A percentile compares a stretch with the other conserved stretches of the same genome.
Conservation (phyloP, 1,140 invertebrate species). For the Cyphomyrmex costatus region DNA sequence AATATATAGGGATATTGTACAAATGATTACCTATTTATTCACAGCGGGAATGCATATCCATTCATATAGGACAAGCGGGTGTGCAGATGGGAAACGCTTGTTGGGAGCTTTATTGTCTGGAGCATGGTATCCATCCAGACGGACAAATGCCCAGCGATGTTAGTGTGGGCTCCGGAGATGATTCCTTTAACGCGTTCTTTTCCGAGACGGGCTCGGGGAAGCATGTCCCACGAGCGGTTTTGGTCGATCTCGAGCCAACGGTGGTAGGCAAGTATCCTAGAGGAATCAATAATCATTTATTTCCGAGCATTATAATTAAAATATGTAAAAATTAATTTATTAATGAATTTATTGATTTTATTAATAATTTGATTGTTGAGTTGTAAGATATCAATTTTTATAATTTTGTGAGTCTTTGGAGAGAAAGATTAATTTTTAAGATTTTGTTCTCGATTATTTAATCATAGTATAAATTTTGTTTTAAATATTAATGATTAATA, state of each 20-base stretch:
- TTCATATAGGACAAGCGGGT: slow-evolving; percentile 91
- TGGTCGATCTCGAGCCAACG: slow-evolving; percentile 90
- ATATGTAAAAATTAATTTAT: slow-evolving; percentile 9
- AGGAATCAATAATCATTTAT: background rate
- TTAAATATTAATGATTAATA: background rate
- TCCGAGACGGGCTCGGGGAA: slow-evolving; percentile 88
- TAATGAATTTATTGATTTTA: background rate
- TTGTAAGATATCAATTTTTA: background rate
- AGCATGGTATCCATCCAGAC: slow-evolving; percentile 90
- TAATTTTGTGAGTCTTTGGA: slow-evolving; percentile 1
- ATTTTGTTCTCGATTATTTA: too few species aligned
- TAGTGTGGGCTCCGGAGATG: slow-evolving; percentile 85
- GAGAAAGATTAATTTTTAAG: too few species aligned
- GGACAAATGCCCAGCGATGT: slow-evolving; percentile 86
- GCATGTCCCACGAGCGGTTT: slow-evolving; percentile 89
- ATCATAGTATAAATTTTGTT: background rate
- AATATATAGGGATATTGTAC: background rate
- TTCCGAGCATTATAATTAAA: background rate
- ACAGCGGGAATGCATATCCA: slow-evolving; percentile 88
- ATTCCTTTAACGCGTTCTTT: slow-evolving; percentile 90
- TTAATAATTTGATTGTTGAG: background rate
- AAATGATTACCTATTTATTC: slow-evolving; percentile 60
- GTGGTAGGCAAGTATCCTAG: slow-evolving; percentile 85
- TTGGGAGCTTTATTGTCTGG: slow-evolving; percentile 90
- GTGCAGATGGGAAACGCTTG: slow-evolving; percentile 91